Conservation (phyloP, 2,888 invertebrate genomes). For the Lordiphosa fenestrarum region DNA sequence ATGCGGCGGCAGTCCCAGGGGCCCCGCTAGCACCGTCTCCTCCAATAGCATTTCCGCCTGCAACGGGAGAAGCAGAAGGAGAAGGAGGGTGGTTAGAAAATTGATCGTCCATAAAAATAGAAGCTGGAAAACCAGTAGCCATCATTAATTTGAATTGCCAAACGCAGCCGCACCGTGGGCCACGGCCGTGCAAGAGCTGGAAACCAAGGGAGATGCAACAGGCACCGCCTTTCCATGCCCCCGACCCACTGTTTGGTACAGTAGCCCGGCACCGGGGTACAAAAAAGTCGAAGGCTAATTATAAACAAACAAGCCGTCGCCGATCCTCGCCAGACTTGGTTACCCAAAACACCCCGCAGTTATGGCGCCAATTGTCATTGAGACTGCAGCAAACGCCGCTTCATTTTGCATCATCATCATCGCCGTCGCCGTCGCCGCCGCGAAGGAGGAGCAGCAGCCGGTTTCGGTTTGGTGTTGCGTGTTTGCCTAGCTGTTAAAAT, state of each 20-base stretch:
- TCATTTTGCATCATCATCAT: conserved; percentile 63
- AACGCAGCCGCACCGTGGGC: neutral
- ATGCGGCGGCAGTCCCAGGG: conserved; percentile 54
- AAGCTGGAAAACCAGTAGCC: conserved; percentile 59
- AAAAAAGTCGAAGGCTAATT: conserved; percentile 51
- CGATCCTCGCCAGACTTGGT: conserved; percentile 14
- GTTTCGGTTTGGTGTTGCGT: conserved; percentile 43
- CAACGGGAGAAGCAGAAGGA: conserved; percentile 20
- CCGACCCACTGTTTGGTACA: too few relatives aligned
- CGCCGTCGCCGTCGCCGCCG: too few relatives aligned
- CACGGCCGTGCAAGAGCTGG: too few relatives aligned
- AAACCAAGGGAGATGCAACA: too few relatives aligned
- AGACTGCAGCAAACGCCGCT: conserved; percentile 35
- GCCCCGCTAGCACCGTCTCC: conserved; percentile 60
- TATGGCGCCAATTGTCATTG: conserved; percentile 72
- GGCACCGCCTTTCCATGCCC: neutral
- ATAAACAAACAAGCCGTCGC: conserved; percentile 62
- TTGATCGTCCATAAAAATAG: conserved; percentile 67
- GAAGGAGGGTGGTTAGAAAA: conserved; percentile 50
- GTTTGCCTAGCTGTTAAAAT: conserved; percentile 72
- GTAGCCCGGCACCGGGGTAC: too few relatives aligned
- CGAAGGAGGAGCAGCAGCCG: conserved; percentile 26
- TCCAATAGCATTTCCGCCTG: conserved; percentile 77
- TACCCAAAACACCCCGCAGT: conserved; percentile 52
- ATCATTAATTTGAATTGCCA: conserved; percentile 66